phyloP scores from a whole-genome alignment of 1,140 invertebrate species.

The Drosophila nannoptera region DNA sequence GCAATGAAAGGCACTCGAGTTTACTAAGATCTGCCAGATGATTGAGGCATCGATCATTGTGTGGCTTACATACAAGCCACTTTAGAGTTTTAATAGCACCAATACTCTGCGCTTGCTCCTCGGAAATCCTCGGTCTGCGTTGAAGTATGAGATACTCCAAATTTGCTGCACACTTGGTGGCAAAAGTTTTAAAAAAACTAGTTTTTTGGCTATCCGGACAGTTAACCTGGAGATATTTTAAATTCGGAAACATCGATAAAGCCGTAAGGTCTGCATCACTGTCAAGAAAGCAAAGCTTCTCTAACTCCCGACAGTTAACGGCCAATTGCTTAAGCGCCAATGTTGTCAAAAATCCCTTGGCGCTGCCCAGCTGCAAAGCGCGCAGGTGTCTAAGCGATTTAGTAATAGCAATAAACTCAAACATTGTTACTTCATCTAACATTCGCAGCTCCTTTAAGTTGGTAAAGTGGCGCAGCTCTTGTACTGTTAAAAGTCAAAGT shows the following conservation, averaged over 20 bases:
- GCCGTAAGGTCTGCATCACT: slow-evolving; percentile 57
- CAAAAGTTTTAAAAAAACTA: slow-evolving; percentile 49
- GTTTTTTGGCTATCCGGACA: slow-evolving; percentile 58
- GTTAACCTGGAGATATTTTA: slow-evolving; percentile 54
- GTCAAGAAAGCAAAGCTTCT: slow-evolving; percentile 59
- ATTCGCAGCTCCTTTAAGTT: slow-evolving; percentile 51
- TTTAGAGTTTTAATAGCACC: slow-evolving; percentile 42
- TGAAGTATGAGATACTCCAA: slow-evolving; percentile 57
- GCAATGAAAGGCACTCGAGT: slow-evolving; percentile 57
- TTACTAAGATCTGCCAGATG: slow-evolving; percentile 44
- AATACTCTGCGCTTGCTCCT: slow-evolving; percentile 60
- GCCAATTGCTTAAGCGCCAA: slow-evolving; percentile 53
- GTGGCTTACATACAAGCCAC: slow-evolving; percentile 65
- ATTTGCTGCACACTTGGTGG: slow-evolving; percentile 25
- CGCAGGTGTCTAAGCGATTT: slow-evolving; percentile 46
- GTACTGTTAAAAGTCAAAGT: slow-evolving; percentile 28
- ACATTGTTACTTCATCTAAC: slow-evolving; percentile 58
- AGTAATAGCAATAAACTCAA: slow-evolving; percentile 52
- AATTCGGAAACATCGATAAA: slow-evolving; percentile 47
- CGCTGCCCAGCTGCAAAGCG: slow-evolving; percentile 52
- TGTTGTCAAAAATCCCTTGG: slow-evolving; percentile 55
- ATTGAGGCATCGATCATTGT: slow-evolving; percentile 49
- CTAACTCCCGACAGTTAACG: slow-evolving; percentile 36
- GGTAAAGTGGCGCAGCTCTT: slow-evolving; percentile 55
- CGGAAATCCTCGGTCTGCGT: slow-evolving; percentile 60